A percentile compares a stretch with the other conserved stretches of the same genome.
Evolutionary conservation across 2,113 vertebrate genomes (phyloP).

Genomic region (Climacteris rufus): DNA sequence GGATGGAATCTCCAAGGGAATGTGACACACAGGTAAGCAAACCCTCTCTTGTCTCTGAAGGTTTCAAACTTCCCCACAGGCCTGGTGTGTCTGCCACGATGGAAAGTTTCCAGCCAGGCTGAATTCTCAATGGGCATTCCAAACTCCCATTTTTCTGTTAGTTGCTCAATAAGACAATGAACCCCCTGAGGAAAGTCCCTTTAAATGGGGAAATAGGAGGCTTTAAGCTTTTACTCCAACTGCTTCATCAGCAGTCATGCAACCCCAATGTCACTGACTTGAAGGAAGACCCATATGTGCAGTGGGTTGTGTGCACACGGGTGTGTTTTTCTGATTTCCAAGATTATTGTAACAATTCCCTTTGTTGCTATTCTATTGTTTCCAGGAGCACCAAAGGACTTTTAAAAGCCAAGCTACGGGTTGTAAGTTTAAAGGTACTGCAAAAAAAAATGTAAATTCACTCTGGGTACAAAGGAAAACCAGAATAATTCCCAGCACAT

Average conservation of each 20-base stretch:
- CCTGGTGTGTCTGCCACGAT: not conserved
- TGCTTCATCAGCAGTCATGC: not conserved
- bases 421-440: not conserved
- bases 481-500: not conserved
- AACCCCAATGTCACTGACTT: not conserved
- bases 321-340: not conserved
- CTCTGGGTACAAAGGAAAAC: not conserved
- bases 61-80: not conserved
- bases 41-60: not conserved
- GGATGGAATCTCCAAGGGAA: not conserved
- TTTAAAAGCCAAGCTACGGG: not conserved
- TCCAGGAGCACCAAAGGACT: not conserved
- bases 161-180: not conserved
- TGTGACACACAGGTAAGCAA: not conserved
- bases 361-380: not conserved
- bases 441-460: not conserved
- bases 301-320: too few relatives aligned
- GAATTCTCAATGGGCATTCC: not conserved
- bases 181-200: not conserved
- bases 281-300: not conserved
- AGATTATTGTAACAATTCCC: not conserved
- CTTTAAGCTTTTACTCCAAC: not conserved
- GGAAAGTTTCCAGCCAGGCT: not conserved
- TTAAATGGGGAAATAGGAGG: not conserved
- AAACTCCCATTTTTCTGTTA: slow-evolving; percentile 1